Evolutionary conservation across 2,888 invertebrate genomes (phyloP).

Genomic region (Cantharis lateralis): DNA sequence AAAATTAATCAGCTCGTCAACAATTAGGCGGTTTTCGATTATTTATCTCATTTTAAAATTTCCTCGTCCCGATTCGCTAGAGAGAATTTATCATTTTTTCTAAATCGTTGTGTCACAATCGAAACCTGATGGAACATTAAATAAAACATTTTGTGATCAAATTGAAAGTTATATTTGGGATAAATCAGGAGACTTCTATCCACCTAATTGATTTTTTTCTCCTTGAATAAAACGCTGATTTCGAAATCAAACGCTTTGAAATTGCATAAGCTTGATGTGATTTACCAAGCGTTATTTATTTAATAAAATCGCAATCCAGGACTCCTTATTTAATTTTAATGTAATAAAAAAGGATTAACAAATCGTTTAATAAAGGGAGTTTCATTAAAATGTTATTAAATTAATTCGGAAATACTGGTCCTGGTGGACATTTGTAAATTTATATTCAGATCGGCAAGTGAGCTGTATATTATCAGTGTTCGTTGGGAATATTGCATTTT

Average conservation of each 20-base stretch:
- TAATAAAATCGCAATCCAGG: background rate
- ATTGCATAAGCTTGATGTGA: constrained; percentile 9
- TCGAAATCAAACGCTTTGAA: constrained; percentile 9
- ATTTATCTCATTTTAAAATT: background rate
- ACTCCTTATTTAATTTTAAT: background rate
- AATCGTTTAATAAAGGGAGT: background rate
- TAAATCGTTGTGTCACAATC: background rate
- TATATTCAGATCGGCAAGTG: constrained; percentile 13
- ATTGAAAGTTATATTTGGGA: background rate
- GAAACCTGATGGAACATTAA: background rate
- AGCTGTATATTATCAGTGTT: constrained; percentile 19
- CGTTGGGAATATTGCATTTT: constrained; percentile 19
- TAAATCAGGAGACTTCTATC: background rate
- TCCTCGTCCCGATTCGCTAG: background rate
- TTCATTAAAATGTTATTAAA: background rate
- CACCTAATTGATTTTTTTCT: background rate
- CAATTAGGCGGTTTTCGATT: background rate
- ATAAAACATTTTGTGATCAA: background rate
- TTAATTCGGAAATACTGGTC: background rate
- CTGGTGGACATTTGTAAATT: constrained; percentile 3
- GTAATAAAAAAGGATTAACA: background rate
- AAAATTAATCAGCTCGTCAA: background rate
- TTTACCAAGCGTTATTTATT: constrained; percentile 7
- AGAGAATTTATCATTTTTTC: background rate
- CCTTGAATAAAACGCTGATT: constrained; percentile 3